Conservation (phyloP, 2,888 invertebrate species). For the Orthonychiurus folsomi region DNA sequence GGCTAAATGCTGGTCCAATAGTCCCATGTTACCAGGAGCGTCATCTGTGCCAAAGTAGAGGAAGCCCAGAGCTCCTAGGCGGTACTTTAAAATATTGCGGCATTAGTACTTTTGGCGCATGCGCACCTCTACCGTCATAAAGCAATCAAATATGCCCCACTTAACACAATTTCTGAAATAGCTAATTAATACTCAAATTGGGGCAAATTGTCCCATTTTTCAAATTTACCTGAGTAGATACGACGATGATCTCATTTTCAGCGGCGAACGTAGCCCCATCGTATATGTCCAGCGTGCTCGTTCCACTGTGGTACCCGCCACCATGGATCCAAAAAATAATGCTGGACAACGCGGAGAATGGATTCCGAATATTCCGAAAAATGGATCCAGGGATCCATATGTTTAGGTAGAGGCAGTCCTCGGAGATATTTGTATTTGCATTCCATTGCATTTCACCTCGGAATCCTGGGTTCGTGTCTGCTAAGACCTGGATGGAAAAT, state of each 20-base stretch:
- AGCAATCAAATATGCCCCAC: no score
- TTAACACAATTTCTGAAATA: no score
- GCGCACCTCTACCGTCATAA: no score
- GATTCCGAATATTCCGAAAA: not conserved
- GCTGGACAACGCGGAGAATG: conserved; percentile 47
- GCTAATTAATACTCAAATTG: no score
- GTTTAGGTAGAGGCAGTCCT: conserved; percentile 29
- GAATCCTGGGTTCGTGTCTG: not conserved
- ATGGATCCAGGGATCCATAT: conserved; percentile 26
- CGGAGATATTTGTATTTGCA: conserved; percentile 11
- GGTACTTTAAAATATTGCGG: no score
- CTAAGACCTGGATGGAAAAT: not conserved
- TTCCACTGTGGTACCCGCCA: conserved; percentile 80
- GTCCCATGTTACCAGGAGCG: conserved; percentile 32
- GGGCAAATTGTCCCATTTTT: no score
- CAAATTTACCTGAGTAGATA: conserved; percentile 26
- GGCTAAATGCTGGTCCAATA: conserved; percentile 27
- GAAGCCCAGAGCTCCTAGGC: conserved; percentile 31
- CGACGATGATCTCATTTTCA: conserved; percentile 25
- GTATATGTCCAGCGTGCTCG: conserved; percentile 85
- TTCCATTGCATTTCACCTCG: conserved; percentile 6
- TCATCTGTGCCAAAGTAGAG: conserved; percentile 28
- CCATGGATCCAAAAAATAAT: conserved; percentile 64
- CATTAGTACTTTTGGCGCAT: no score
- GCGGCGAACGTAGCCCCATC: conserved; percentile 43